Conservation (phyloP, 2,113 vertebrate species). For the Bombycilla garrulus region DNA sequence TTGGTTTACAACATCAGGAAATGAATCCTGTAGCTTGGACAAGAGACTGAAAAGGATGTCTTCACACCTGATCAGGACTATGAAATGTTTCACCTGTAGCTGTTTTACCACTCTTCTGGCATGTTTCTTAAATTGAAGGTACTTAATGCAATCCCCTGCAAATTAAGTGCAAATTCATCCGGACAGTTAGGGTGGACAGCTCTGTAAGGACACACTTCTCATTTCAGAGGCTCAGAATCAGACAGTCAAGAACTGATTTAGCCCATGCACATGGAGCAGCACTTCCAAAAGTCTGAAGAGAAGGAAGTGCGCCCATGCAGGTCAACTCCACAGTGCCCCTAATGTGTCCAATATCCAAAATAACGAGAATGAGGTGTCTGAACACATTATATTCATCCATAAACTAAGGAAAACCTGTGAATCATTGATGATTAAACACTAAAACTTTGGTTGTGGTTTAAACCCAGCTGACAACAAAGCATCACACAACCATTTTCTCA, state of each 20-base stretch:
- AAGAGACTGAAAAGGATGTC: neutral
- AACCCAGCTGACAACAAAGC: neutral
- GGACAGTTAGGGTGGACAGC: neutral
- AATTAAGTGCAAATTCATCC: neutral
- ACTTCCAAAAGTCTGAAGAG: neutral
- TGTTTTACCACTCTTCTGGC: neutral
- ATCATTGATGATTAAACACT: neutral
- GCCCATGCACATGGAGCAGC: fast-evolving
- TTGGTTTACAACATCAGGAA: neutral
- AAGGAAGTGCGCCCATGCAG: neutral
- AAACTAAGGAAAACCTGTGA: neutral
- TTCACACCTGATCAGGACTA: neutral
- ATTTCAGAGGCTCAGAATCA: neutral
- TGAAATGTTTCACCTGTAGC: neutral
- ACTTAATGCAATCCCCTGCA: neutral
- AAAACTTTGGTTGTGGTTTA: neutral
- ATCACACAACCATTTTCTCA: neutral
- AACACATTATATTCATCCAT: neutral
- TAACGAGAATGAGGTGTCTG: neutral
- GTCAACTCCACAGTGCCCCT: neutral
- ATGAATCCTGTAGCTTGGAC: neutral
- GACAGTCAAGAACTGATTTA: neutral
- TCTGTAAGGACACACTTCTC: neutral
- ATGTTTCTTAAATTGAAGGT: neutral
- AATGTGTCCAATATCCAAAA: neutral